phyloP scores from a whole-genome alignment of 2,113 vertebrate genomes.

The Neofelis nebulosa region DNA sequence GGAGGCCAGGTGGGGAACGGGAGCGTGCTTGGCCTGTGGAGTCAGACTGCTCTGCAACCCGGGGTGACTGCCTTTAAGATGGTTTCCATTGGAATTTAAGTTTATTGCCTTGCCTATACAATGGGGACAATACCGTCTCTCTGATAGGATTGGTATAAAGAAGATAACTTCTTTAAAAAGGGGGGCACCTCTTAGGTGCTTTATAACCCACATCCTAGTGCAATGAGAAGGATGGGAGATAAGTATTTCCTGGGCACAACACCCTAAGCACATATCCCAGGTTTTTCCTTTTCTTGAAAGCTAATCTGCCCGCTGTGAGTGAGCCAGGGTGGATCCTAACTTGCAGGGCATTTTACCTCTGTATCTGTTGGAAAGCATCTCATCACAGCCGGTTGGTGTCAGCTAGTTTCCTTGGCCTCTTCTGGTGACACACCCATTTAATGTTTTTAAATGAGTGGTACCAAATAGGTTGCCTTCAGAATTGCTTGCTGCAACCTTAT shows the following conservation, averaged over 20 bases:
- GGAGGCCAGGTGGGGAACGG: background rate
- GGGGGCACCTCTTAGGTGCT: background rate
- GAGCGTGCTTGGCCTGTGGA: background rate
- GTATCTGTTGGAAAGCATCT: slow-evolving; percentile 1
- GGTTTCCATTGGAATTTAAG: background rate
- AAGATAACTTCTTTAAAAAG: background rate
- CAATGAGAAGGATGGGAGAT: background rate
- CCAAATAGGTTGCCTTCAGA: slow-evolving; percentile 49
- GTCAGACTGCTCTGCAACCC: background rate
- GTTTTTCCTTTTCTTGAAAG: slow-evolving; percentile 22
- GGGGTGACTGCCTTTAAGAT: background rate
- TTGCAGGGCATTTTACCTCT: background rate
- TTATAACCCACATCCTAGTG: background rate
- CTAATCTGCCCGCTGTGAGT: background rate
- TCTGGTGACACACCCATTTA: background rate
- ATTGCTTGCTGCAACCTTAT: background rate
- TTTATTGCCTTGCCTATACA: slow-evolving; percentile 24
- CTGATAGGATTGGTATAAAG: background rate
- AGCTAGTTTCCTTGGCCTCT: slow-evolving; percentile 1
- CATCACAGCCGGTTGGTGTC: background rate
- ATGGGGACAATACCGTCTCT: background rate
- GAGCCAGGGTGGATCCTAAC: background rate
- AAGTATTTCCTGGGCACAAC: background rate
- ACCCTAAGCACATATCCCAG: background rate
- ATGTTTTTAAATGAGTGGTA: slow-evolving; percentile 29